These are phyloP conservation scores for Montipora sp. DNA, from an alignment of 64 coral and sea anemone genomes.

Conservation along the genomic window DNA sequence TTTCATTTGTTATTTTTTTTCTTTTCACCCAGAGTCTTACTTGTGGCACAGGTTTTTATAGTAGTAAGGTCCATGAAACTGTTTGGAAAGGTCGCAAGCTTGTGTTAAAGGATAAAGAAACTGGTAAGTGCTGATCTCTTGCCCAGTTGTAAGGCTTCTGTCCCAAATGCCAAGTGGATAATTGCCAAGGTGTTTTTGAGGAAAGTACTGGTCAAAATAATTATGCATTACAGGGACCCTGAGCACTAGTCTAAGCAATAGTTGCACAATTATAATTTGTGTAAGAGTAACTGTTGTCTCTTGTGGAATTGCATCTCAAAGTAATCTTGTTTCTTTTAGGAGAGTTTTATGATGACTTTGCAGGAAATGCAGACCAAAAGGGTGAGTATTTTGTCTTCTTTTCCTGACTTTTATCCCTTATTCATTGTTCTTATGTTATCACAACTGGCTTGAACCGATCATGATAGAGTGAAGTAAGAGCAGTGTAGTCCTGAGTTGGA, in stretches of 20 bases:
- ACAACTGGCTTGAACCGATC: too few species aligned
- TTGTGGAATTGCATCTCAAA: not conserved
- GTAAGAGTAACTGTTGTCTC: not conserved
- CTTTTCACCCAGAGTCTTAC: conserved; percentile 65
- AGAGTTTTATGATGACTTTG: conserved; percentile 84
- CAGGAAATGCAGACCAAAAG: conserved; percentile 85
- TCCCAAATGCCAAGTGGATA: too few species aligned
- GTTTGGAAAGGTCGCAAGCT: conserved; percentile 88
- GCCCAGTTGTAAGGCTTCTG: not conserved
- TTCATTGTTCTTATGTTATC: too few species aligned
- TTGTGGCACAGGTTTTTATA: conserved; percentile 95
- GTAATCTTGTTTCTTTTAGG: conserved; percentile 27
- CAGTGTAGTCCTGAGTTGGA: too few species aligned
- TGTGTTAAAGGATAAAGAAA: conserved; percentile 86
- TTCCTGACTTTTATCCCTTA: not conserved
- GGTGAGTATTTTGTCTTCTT: conserved; percentile 19
- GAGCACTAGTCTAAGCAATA: too few species aligned
- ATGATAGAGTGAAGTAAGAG: too few species aligned
- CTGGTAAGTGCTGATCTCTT: conserved; percentile 15
- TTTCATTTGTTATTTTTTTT: not conserved
- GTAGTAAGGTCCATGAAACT: conserved; percentile 75
- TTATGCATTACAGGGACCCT: too few species aligned
- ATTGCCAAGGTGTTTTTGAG: not conserved
- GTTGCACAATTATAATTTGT: too few species aligned
- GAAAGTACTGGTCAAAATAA: too few species aligned